These are phyloP conservation scores for Drosophila picticornis DNA, from an alignment of 2,888 invertebrate genomes.

Conservation along the genomic window DNA sequence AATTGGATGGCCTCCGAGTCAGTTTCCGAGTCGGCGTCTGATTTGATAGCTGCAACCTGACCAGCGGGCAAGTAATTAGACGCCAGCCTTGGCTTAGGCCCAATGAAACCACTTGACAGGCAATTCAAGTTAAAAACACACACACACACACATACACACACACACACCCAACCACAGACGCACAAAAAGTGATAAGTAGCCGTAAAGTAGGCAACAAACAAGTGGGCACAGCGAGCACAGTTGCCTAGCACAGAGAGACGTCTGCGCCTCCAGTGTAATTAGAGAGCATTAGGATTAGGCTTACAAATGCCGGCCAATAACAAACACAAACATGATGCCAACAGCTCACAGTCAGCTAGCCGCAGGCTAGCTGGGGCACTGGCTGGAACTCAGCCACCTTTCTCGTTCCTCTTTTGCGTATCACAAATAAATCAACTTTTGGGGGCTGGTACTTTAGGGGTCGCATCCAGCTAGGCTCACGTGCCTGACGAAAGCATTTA, in stretches of 20 bases:
- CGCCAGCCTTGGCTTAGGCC: conserved; percentile 51
- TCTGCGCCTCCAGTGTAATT: conserved; percentile 65
- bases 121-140: conserved; percentile 36
- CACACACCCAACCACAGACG: neutral
- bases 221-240: conserved; percentile 29
- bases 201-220: conserved; percentile 68
- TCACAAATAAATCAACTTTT: conserved; percentile 83
- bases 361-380: conserved; percentile 22
- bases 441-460: neutral
- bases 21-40: conserved; percentile 4
- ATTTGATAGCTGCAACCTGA: conserved; percentile 11
- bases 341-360: conserved; percentile 48
- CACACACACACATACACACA: neutral
- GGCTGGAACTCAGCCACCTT: neutral
- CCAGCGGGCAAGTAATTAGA: conserved; percentile 67
- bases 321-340: conserved; percentile 29
- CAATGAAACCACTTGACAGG: conserved; percentile 17
- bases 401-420: neutral
- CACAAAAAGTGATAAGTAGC: conserved; percentile 65
- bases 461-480: conserved; percentile 24
- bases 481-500: conserved; percentile 60
- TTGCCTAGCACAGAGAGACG: conserved; percentile 33
- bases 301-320: conserved; percentile 47
- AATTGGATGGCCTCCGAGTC: conserved; percentile 50
- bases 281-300: conserved; percentile 79